phyloP scores from a whole-genome alignment of 2,888 invertebrate genomes.

The Tigriopus californicus region DNA sequence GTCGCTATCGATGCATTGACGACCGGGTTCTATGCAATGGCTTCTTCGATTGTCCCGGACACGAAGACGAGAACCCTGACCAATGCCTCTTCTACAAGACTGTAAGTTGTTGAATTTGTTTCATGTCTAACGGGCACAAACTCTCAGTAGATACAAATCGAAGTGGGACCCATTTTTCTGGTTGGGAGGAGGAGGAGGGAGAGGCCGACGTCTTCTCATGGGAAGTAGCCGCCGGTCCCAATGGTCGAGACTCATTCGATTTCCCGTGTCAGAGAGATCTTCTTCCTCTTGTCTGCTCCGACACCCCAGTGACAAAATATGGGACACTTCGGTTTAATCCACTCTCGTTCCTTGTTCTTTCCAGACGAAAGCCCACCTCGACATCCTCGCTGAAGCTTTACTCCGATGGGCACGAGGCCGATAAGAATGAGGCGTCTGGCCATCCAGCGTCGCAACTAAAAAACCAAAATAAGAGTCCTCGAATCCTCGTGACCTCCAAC shows the following conservation, averaged over 20 bases:
- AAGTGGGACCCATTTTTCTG: no score
- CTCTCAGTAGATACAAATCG: background rate
- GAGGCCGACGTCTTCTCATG: no score
- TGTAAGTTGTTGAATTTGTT: slow-evolving; percentile 38
- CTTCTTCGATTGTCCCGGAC: slow-evolving; percentile 79
- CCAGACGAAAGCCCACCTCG: slow-evolving; percentile 86
- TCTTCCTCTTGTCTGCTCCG: background rate
- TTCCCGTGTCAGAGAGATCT: background rate
- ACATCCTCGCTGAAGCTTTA: slow-evolving; percentile 80
- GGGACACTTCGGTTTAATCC: no score
- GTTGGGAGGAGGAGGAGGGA: no score
- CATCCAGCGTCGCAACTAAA: no score
- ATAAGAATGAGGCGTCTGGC: slow-evolving; percentile 32
- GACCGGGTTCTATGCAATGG: slow-evolving; percentile 87
- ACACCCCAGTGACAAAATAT: background rate
- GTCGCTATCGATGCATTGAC: slow-evolving; percentile 83
- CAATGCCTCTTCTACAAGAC: slow-evolving; percentile 94
- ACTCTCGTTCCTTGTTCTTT: slow-evolving; percentile 28
- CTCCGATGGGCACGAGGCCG: slow-evolving; percentile 85
- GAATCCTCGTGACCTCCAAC: no score
- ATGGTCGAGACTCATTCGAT: background rate
- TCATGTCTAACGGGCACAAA: background rate
- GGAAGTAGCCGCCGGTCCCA: no score
- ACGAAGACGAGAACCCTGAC: slow-evolving; percentile 78
- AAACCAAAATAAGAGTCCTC: no score